Conservation (phyloP, 53 echinoderm and acorn worm genomes). For the Patiria pectinifera region DNA sequence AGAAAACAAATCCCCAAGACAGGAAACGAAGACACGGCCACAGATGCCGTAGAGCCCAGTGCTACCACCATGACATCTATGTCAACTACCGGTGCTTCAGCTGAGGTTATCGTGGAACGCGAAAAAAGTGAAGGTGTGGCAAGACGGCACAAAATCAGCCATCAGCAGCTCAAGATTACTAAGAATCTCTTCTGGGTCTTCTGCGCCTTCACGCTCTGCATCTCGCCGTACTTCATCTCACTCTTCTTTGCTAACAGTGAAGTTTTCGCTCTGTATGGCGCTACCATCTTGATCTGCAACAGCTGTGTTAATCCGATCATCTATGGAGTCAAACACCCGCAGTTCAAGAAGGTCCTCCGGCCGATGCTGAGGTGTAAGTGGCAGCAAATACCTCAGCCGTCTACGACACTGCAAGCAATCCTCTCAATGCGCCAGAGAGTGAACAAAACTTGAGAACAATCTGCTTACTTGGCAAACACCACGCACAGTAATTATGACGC, state of each 20-base stretch:
- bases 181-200: background rate
- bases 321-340: too few species aligned
- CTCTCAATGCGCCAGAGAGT: too few species aligned
- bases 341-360: too few species aligned
- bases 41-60: background rate
- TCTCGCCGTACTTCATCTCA: constrained; percentile 6
- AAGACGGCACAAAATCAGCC: constrained; percentile 6
- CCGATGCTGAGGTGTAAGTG: too few species aligned
- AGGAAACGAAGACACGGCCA: background rate
- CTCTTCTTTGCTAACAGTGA: constrained; percentile 17
- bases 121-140: background rate
- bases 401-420: too few species aligned
- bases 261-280: constrained; percentile 47
- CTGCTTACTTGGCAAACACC: too few species aligned
- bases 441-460: too few species aligned
- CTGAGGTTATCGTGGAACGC: background rate
- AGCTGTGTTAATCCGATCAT: too few species aligned
- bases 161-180: constrained; percentile 51
- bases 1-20: background rate
- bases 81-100: background rate
- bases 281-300: too few species aligned
- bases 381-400: too few species aligned
- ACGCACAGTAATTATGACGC: too few species aligned
- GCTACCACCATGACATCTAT: background rate
- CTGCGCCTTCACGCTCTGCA: too few species aligned